Conservation (phyloP, 2,888 invertebrate species). For the Sinotaia quadrata region DNA sequence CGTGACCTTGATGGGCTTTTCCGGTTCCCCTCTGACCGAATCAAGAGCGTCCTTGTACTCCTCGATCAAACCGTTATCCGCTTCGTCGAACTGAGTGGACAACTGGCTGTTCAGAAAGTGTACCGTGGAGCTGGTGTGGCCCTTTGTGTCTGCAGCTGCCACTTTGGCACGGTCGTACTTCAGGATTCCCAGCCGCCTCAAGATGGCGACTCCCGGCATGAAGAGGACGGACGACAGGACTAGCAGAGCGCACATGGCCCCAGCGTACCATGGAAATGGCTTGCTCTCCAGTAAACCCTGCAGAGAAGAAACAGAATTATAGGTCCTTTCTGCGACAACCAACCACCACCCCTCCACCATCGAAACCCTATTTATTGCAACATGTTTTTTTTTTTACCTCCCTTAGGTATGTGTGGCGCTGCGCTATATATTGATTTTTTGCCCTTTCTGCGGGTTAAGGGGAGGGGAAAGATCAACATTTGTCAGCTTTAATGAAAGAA, state of each 20-base stretch:
- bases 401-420: no score
- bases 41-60: conserved; percentile 36
- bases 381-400: no score
- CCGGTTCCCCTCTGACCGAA: conserved; percentile 20
- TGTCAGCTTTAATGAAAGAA: no score
- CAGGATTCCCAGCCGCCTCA: conserved; percentile 47
- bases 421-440: no score
- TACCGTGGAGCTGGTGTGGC: conserved; percentile 52
- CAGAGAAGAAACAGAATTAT: conserved; percentile 1
- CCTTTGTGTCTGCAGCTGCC: conserved; percentile 46
- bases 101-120: conserved; percentile 47
- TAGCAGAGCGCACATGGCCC: conserved; percentile 44
- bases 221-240: conserved; percentile 56
- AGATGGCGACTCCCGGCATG: conserved; percentile 56
- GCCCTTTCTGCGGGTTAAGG: no score
- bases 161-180: conserved; percentile 53
- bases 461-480: no score
- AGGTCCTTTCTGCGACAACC: no score
- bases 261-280: conserved; percentile 57
- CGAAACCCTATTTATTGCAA: no score
- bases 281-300: conserved; percentile 38
- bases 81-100: conserved; percentile 43
- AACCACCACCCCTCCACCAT: no score
- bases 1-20: conserved; percentile 28
- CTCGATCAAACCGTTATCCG: conserved; percentile 47